Evolutionary conservation across 1,140 invertebrate species (phyloP).

Genomic region (Aricia agestis): DNA sequence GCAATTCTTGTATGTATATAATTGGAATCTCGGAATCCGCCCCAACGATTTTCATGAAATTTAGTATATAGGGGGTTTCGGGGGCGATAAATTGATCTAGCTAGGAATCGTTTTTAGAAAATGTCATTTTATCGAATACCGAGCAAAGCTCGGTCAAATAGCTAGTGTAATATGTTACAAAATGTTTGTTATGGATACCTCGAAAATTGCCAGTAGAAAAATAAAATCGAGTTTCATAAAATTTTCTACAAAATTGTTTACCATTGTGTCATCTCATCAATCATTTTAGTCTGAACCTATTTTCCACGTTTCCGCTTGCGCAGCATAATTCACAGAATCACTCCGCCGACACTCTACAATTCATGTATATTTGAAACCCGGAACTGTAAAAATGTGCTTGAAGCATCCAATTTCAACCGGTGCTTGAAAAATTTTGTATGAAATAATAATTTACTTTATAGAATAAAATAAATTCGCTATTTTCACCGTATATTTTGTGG

Average conservation of each 20-base stretch:
- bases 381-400: background rate
- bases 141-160: too few species aligned
- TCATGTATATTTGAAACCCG: background rate
- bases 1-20: too few species aligned
- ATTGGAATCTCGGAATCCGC: too few species aligned
- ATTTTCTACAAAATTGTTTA: background rate
- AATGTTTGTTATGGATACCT: background rate
- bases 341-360: background rate
- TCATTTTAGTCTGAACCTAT: background rate
- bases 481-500: too few species aligned
- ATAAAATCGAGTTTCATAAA: background rate
- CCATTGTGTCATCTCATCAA: background rate
- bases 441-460: background rate
- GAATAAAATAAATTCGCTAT: too few species aligned
- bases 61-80: too few species aligned
- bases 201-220: too few species aligned
- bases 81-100: too few species aligned
- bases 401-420: background rate
- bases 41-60: too few species aligned
- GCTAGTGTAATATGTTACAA: too few species aligned
- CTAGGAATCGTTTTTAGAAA: too few species aligned
- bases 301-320: constrained; percentile 2
- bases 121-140: too few species aligned
- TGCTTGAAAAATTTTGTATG: background rate
- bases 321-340: background rate